These are phyloP conservation scores for Steromphala cineraria DNA, from an alignment of 2,888 invertebrate species.

Conservation along the genomic window DNA sequence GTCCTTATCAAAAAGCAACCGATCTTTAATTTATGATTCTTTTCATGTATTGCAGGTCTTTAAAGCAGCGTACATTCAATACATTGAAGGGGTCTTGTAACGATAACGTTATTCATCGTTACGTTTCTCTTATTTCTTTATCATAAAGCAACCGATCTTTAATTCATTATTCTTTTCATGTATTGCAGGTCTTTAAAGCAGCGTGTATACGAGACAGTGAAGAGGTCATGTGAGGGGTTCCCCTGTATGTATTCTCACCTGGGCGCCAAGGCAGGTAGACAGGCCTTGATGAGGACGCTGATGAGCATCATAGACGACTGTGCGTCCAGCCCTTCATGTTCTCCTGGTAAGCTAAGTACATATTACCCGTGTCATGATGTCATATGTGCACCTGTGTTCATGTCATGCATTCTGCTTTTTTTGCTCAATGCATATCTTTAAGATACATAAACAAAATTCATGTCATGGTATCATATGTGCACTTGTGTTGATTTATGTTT, in stretches of 20 bases:
- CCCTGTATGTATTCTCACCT: conserved; percentile 64
- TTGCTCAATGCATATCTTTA: too few relatives aligned
- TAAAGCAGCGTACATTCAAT: not conserved
- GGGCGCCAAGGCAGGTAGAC: conserved; percentile 57
- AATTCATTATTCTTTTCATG: not conserved
- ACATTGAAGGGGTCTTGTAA: conserved; percentile 46
- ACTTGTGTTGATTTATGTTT: too few relatives aligned
- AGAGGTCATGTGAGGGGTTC: conserved; percentile 52
- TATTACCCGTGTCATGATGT: too few relatives aligned
- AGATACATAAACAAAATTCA: too few relatives aligned
- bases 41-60: not conserved
- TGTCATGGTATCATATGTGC: too few relatives aligned
- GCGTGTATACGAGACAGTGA: conserved; percentile 9
- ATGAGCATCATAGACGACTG: conserved; percentile 55
- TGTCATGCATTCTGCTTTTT: too few relatives aligned
- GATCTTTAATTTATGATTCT: too few relatives aligned
- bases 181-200: not conserved
- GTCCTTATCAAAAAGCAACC: too few relatives aligned
- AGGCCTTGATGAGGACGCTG: conserved; percentile 51
- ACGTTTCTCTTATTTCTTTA: too few relatives aligned
- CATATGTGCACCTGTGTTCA: too few relatives aligned
- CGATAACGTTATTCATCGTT: too few relatives aligned
- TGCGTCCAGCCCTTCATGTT: conserved; percentile 48
- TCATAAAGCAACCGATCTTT: too few relatives aligned
- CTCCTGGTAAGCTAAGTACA: conserved; percentile 48